A percentile compares a stretch with the other conserved stretches of the same genome.
Evolutionary conservation across 2,113 vertebrate species (phyloP).

Genomic region (Thomomys bottae): DNA sequence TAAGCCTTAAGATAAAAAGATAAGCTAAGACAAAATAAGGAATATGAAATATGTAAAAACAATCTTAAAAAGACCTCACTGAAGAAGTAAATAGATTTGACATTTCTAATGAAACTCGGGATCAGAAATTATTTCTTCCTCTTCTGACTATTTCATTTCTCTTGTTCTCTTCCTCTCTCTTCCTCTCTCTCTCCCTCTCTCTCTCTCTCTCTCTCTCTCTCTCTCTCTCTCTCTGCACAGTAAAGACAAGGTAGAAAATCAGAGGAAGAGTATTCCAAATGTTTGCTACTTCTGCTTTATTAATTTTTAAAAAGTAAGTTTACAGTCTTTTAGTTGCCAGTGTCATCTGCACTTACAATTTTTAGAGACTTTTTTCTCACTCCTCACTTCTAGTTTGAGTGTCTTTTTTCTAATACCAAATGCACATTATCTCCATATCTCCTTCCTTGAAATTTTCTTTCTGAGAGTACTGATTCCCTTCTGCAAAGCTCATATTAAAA

Average conservation of each 20-base stretch:
- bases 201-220: not conserved
- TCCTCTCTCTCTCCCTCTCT: not conserved
- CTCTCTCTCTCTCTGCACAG: not conserved
- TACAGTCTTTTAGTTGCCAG: not conserved
- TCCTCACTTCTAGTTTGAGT: not conserved
- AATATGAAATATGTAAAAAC: not conserved
- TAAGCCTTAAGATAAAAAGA: slow-evolving; percentile 20
- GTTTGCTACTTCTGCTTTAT: not conserved
- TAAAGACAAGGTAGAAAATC: not conserved
- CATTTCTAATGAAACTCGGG: not conserved
- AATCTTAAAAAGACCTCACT: not conserved
- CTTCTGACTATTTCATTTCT: too few relatives aligned
- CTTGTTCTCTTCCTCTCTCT: not conserved
- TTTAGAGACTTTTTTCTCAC: not conserved
- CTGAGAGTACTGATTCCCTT: not conserved
- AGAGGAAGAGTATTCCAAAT: not conserved
- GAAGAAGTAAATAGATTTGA: not conserved
- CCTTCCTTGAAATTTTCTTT: slow-evolving; percentile 3
- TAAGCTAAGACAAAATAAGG: slow-evolving; percentile 28
- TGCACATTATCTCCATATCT: not conserved
- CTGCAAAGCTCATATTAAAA: slow-evolving; percentile 39
- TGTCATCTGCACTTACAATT: not conserved
- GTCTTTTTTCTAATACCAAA: not conserved
- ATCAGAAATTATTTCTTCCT: not conserved
- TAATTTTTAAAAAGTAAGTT: slow-evolving; percentile 33